phyloP scores from a whole-genome alignment of 2,888 invertebrate species.

The Epiblema foenella region DNA sequence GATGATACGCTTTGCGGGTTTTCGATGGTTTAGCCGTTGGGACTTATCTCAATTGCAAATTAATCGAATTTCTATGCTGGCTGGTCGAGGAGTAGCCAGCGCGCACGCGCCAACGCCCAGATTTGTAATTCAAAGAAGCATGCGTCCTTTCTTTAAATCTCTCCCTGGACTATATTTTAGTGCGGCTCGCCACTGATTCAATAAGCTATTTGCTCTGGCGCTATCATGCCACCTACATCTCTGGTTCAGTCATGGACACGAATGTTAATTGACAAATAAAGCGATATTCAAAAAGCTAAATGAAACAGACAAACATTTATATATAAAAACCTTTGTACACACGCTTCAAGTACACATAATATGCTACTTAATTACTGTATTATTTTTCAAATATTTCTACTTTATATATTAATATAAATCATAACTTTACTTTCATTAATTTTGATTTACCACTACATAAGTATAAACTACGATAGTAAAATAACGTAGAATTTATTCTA shows the following conservation, averaged over 20 bases:
- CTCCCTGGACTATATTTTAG: conserved; percentile 58
- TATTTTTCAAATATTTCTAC: conserved; percentile 58
- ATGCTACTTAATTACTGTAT: conserved; percentile 65
- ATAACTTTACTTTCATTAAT: conserved; percentile 58
- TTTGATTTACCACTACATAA: conserved; percentile 71
- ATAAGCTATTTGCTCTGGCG: conserved; percentile 50
- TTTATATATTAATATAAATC: conserved; percentile 52
- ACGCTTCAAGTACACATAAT: conserved; percentile 58
- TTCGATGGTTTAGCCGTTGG: conserved; percentile 70
- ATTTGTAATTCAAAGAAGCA: conserved; percentile 77
- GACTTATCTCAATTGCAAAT: conserved; percentile 82
- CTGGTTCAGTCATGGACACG: conserved; percentile 79
- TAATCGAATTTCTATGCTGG: conserved; percentile 77
- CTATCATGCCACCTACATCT: conserved; percentile 46
- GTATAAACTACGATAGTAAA: conserved; percentile 64
- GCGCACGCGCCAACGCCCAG: conserved; percentile 58
- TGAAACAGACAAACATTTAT: conserved; percentile 54
- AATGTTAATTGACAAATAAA: conserved; percentile 70
- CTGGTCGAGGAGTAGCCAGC: conserved; percentile 54
- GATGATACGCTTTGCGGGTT: conserved; percentile 77
- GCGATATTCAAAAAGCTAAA: conserved; percentile 77
- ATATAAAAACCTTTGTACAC: conserved; percentile 48
- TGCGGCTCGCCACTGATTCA: conserved; percentile 53
- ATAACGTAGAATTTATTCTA: conserved; percentile 61
- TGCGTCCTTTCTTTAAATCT: conserved; percentile 65